Conservation (phyloP, 2,888 invertebrate genomes). For the Leucophenga maculata region DNA sequence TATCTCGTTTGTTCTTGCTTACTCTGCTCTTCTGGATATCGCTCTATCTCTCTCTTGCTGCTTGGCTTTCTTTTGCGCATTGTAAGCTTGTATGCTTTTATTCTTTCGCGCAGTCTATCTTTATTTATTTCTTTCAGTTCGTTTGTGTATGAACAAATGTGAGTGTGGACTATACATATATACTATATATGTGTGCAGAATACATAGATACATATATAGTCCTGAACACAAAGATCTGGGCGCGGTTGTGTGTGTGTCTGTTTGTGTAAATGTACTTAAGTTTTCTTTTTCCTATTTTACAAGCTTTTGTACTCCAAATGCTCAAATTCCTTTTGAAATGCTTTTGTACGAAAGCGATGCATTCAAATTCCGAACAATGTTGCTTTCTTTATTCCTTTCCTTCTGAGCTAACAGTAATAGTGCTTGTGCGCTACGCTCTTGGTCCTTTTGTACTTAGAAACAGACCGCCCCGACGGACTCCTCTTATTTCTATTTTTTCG, state of each 20-base stretch:
- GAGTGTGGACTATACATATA: background rate
- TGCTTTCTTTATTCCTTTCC: constrained; percentile 42
- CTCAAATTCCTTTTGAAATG: constrained; percentile 52
- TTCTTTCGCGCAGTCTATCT: background rate
- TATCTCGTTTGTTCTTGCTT: background rate
- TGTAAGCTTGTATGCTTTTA: background rate
- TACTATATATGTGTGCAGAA: no score
- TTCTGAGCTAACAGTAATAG: background rate
- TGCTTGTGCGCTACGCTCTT: background rate
- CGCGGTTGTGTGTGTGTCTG: constrained; percentile 21
- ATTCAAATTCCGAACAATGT: constrained; percentile 55
- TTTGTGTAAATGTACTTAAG: constrained; percentile 19
- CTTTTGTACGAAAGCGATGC: constrained; percentile 48
- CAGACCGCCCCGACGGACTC: constrained; percentile 18
- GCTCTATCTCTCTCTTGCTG: constrained; percentile 43
- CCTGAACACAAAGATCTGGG: constrained; percentile 27
- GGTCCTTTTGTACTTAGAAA: background rate
- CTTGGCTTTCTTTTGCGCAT: constrained; percentile 19
- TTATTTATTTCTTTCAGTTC: background rate
- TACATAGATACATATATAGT: no score
- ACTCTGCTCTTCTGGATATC: constrained; percentile 12
- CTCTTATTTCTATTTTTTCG: constrained; percentile 7
- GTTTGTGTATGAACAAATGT: background rate
- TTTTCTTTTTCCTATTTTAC: constrained; percentile 35
- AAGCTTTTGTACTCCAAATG: constrained; percentile 39